Evolutionary conservation across 2,113 vertebrate genomes (phyloP).

Genomic region (Calidris pugnax): DNA sequence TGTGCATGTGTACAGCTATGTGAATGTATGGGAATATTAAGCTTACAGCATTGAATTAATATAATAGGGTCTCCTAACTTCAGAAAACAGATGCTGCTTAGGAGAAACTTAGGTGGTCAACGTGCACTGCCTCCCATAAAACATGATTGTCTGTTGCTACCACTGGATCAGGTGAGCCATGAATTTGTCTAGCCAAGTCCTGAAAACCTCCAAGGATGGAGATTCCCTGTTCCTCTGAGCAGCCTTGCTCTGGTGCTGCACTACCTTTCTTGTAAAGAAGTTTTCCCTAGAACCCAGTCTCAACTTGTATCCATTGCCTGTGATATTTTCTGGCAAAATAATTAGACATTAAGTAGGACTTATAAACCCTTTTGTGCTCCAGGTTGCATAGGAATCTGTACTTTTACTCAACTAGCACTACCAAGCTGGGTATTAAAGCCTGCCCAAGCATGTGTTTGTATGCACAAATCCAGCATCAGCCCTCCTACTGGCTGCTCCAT

Average conservation of each 20-base stretch:
- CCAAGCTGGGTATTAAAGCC: fast-evolving
- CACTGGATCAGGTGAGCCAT: background rate
- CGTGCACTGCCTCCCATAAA: background rate
- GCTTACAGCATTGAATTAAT: background rate
- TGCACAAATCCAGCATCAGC: background rate
- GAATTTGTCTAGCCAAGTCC: background rate
- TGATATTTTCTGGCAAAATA: background rate
- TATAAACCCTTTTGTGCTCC: background rate
- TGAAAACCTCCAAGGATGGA: background rate
- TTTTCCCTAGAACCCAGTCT: background rate
- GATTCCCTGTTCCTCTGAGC: background rate
- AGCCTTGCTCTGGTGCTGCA: background rate
- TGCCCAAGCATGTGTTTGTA: background rate
- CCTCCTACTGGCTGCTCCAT: background rate
- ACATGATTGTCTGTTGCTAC: background rate
- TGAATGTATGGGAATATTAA: background rate
- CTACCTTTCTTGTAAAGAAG: background rate
- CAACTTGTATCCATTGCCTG: background rate
- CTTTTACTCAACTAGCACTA: background rate
- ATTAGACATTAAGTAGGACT: background rate
- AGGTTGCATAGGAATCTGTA: background rate
- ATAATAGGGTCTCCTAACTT: background rate
- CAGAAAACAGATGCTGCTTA: background rate
- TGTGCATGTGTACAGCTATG: background rate
- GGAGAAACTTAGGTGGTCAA: background rate